Base-by-base conservation (phyloP, 2,113 vertebrate species). In the Hypomesus transpacificus region DNA sequence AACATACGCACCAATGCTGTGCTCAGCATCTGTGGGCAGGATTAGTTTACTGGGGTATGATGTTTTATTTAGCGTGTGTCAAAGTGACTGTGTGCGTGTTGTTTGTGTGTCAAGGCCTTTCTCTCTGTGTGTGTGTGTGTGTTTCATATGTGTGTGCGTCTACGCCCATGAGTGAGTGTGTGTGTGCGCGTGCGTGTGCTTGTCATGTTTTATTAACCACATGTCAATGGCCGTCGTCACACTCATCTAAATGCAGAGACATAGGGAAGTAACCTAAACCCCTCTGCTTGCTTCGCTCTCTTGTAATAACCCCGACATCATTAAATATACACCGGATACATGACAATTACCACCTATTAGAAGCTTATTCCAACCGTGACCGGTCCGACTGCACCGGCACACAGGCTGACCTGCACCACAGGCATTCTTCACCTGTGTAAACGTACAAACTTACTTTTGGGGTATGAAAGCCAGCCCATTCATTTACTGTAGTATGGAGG, bases 331-430 rank as follows among this genome's bases (percentile, higher is more conserved):
- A 90, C 60, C 77, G 78, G 80, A 63, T 75, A 89, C 89, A 90
- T 74, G 83, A 71, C 86, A 87, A 90, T 90, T 90, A 90, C 87
- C 85, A 88, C 87, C 84, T 81, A 87, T 89, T 86, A 90, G 76
- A 85, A 80, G 76, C 76, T 21, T 73, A 65, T 71, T 56, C 74
- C 70, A 72, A 74, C 54, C 16, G 54, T 56, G 11, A 20, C 9
- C 3, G 5, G 57, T 18, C 54, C 16, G 14, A 14, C 54, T 57
- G 5, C 54, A 17, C 54, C 54, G 24, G 24, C 14, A 14, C 18
- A 18, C 21, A 20, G 14, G 14, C 53, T 18, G 9, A 14, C 18
- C 9, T 0, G 14, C 4, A 11, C 3, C n/a, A 22, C 21, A 20
- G 18, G 18, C 57, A 21, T 11, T 59, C n/a, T 21, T n/a, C 20